phyloP scores from a whole-genome alignment of 2,888 invertebrate genomes.

The Sabellastarte sp. region DNA sequence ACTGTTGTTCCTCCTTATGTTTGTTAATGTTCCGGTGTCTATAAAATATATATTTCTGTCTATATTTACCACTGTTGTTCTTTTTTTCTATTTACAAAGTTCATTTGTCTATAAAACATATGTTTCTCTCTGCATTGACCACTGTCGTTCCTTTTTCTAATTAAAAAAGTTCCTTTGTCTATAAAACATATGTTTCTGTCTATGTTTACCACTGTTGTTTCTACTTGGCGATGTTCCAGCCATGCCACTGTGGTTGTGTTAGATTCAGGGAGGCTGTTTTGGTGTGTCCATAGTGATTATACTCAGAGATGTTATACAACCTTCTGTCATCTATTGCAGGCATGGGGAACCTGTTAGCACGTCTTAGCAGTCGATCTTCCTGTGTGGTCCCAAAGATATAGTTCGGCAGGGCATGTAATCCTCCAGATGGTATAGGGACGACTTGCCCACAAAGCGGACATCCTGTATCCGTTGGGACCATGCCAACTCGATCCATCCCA shows the following conservation, averaged over 20 bases:
- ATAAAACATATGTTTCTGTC: too few species aligned
- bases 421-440: background rate
- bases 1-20: too few species aligned
- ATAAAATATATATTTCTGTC: too few species aligned
- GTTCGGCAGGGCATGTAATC: background rate
- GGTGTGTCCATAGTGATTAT: background rate
- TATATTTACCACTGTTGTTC: too few species aligned
- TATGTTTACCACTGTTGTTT: too few species aligned
- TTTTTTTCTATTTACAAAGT: too few species aligned
- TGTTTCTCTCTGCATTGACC: too few species aligned
- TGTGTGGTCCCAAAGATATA: background rate
- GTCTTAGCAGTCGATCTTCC: background rate
- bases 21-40: too few species aligned
- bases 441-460: background rate
- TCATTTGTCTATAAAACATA: too few species aligned
- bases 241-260: background rate
- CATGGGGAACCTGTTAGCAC: background rate
- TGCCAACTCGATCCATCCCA: background rate
- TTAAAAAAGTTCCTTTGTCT: too few species aligned
- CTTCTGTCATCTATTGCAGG: background rate
- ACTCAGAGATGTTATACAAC: background rate
- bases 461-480: background rate
- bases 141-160: too few species aligned
- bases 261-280: background rate
- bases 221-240: background rate